A percentile compares a stretch with the other conserved stretches of the same genome.
phyloP scores from a whole-genome alignment of 2,888 invertebrate genomes.

The Choristoneura rosaceana region DNA sequence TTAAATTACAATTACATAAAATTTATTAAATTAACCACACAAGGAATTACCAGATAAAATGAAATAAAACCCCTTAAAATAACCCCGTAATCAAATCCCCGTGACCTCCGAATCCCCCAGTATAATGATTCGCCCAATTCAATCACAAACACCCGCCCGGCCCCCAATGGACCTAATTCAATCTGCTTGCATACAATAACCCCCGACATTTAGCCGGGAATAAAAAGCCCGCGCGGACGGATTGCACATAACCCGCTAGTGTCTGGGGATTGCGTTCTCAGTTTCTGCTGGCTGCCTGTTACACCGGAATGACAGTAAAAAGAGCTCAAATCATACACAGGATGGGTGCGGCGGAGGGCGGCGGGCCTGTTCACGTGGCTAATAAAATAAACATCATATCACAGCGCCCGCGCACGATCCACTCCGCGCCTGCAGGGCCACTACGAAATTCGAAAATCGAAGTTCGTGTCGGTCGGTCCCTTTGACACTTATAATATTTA shows the following conservation, averaged over 20 bases:
- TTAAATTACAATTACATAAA: too few relatives aligned
- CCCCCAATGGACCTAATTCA: conserved; percentile 22
- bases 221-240: conserved; percentile 66
- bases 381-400: too few relatives aligned
- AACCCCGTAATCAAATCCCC: not conserved
- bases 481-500: too few relatives aligned
- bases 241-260: conserved; percentile 70
- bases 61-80: not conserved
- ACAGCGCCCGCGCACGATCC: too few relatives aligned
- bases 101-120: not conserved
- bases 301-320: conserved; percentile 47
- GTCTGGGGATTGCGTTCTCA: conserved; percentile 68
- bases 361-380: too few relatives aligned
- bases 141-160: not conserved
- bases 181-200: conserved; percentile 54
- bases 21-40: not conserved
- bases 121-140: not conserved
- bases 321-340: too few relatives aligned
- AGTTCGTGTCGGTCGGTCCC: too few relatives aligned
- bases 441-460: too few relatives aligned
- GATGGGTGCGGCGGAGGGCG: too few relatives aligned
- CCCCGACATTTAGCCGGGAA: conserved; percentile 66
- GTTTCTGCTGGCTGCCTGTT: conserved; percentile 53
- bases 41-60: not conserved
- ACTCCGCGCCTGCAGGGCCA: too few relatives aligned